Conservation (phyloP, 2,888 invertebrate genomes). For the Peribatodes rhomboidaria region DNA sequence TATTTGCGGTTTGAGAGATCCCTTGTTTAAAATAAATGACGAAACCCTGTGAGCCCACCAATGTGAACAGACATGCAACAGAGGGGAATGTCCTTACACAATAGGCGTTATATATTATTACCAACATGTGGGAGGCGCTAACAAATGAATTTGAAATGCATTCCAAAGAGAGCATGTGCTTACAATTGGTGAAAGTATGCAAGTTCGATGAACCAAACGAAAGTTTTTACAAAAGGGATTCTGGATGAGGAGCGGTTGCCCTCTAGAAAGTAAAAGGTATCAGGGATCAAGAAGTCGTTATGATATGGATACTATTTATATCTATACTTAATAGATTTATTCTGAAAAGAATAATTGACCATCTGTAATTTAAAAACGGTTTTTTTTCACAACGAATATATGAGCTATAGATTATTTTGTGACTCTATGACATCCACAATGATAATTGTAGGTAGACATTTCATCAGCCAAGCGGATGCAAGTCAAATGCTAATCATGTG, state of each 20-base stretch:
- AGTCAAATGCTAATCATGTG: constrained; percentile 1
- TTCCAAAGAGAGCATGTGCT: constrained; percentile 77
- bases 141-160: constrained; percentile 79
- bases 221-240: constrained; percentile 74
- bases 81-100: constrained; percentile 51
- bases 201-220: constrained; percentile 85
- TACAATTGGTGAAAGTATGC: constrained; percentile 85
- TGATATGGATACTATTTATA: neutral
- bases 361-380: too few relatives aligned
- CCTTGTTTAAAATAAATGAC: neutral
- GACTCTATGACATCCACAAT: too few relatives aligned
- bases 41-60: constrained; percentile 6
- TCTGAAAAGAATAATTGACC: too few relatives aligned
- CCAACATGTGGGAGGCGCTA: constrained; percentile 68
- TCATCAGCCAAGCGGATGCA: constrained; percentile 1
- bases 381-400: too few relatives aligned
- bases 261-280: constrained; percentile 71
- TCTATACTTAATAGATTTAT: neutral
- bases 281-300: neutral
- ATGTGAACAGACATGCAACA: constrained; percentile 21
- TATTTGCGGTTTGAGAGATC: neutral
- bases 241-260: constrained; percentile 59
- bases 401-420: too few relatives aligned
- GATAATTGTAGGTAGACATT: neutral
- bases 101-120: constrained; percentile 58